Evolutionary conservation across 2,888 invertebrate genomes (phyloP).

Genomic region (Andrena dorsata): DNA sequence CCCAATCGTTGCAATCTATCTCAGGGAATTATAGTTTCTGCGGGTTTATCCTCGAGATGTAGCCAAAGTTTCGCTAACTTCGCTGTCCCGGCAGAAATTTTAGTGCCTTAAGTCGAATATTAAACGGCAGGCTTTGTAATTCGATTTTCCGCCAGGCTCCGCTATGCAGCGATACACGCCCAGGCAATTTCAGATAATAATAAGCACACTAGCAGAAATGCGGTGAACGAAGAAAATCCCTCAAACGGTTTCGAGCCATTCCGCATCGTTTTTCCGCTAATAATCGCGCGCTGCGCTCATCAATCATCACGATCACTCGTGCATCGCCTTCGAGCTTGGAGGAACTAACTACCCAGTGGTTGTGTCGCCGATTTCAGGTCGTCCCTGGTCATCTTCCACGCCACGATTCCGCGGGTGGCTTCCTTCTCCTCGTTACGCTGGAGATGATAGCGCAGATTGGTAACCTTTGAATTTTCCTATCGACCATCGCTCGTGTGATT

Average conservation of each 20-base stretch:
- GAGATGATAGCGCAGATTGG: slow-evolving; percentile 25
- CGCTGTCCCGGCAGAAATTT: not conserved
- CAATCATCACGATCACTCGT: slow-evolving; percentile 69
- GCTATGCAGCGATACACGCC: not conserved
- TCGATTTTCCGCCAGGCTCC: slow-evolving; percentile 7
- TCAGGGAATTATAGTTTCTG: not conserved
- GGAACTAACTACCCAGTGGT: slow-evolving; percentile 49
- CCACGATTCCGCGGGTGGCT: not conserved
- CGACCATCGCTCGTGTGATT: slow-evolving; percentile 62
- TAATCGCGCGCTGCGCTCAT: slow-evolving; percentile 63
- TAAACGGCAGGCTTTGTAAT: not conserved
- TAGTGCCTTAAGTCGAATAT: not conserved
- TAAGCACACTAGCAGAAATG: not conserved
- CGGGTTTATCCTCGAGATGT: not conserved
- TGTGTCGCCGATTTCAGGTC: slow-evolving; percentile 29
- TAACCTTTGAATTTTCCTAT: slow-evolving; percentile 55
- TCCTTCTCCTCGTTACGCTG: not conserved
- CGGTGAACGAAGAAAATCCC: slow-evolving; percentile 22
- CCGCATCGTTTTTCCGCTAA: slow-evolving; percentile 42
- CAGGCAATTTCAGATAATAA: slow-evolving; percentile 2
- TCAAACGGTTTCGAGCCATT: slow-evolving; percentile 23
- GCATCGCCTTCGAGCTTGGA: slow-evolving; percentile 72
- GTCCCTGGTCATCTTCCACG: slow-evolving; percentile 2
- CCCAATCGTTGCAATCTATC: slow-evolving; percentile 1
- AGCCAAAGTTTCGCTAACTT: not conserved